phyloP scores from a whole-genome alignment of 2,797 vertebrate genomes.

The Spinus pinus region DNA sequence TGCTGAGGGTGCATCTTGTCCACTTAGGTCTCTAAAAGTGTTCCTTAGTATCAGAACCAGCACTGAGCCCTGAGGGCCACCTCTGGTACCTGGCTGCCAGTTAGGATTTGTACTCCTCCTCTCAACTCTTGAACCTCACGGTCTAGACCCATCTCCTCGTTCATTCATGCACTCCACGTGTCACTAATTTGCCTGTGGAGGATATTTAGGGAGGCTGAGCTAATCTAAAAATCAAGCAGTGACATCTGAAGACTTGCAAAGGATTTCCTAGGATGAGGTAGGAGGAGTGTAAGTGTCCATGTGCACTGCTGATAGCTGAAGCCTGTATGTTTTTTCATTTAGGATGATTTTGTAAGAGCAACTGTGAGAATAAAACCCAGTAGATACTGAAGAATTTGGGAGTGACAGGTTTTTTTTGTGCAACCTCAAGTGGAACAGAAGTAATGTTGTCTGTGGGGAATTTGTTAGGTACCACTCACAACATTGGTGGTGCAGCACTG shows the following conservation, averaged over 20 bases:
- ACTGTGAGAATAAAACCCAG: not conserved
- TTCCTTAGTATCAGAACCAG: not conserved
- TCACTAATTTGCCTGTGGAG: not conserved
- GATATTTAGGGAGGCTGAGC: not conserved
- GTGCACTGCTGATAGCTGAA: not conserved
- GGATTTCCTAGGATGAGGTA: not conserved
- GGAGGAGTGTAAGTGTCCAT: not conserved
- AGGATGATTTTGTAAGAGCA: not conserved
- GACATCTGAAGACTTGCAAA: not conserved
- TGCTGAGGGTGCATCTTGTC: not conserved
- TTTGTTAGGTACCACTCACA: not conserved
- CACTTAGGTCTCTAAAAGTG: not conserved
- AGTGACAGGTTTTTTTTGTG: not conserved
- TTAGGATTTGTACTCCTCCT: not conserved
- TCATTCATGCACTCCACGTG: not conserved
- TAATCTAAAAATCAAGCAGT: not conserved
- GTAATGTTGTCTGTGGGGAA: not conserved
- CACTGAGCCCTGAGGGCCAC: not conserved
- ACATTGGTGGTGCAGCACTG: not conserved
- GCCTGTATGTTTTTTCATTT: not conserved
- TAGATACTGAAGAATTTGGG: not conserved
- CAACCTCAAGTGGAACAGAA: not conserved
- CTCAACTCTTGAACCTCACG: not conserved
- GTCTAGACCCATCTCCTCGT: not conserved
- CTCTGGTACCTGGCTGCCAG: not conserved